A percentile compares a stretch with the other conserved stretches of the same genome.
phyloP scores from a whole-genome alignment of 2,888 invertebrate genomes.

The Magallana nippona region DNA sequence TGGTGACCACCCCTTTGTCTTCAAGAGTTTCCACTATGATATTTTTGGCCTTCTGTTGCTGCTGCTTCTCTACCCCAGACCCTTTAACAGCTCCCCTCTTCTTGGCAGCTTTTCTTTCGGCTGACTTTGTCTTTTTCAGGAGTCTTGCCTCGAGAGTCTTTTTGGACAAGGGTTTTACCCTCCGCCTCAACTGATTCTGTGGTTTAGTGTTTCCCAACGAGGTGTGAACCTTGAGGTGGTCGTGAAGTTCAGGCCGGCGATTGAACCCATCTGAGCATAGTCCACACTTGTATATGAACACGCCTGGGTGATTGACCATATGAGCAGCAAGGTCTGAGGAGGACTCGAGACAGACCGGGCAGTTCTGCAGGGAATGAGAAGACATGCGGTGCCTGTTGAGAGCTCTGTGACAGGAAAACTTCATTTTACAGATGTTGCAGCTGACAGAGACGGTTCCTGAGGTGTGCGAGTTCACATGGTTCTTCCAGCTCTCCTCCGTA shows the following conservation, averaged over 20 bases:
- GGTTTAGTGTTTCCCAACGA: conserved; percentile 42
- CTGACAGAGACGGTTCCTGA: conserved; percentile 33
- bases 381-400: conserved; percentile 45
- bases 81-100: background rate
- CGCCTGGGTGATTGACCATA: conserved; percentile 40
- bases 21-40: conserved; percentile 41
- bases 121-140: conserved; percentile 2
- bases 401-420: conserved; percentile 45
- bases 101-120: background rate
- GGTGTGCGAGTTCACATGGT: conserved; percentile 45
- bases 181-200: conserved; percentile 14
- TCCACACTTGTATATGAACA: conserved; percentile 47
- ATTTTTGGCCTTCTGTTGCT: background rate
- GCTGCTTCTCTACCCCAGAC: background rate
- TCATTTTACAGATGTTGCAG: conserved; percentile 47
- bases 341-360: conserved; percentile 48
- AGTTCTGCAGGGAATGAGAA: conserved; percentile 48
- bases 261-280: conserved; percentile 50
- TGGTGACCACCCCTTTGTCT: conserved; percentile 11
- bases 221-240: conserved; percentile 51
- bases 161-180: conserved; percentile 25
- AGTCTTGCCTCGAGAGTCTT: background rate
- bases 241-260: conserved; percentile 48
- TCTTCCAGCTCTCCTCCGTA: conserved; percentile 46
- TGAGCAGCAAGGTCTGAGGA: conserved; percentile 45